Evolutionary conservation across 2,888 invertebrate genomes (phyloP), one percentile per base, ranked within the genome.

Genomic region (Eristalis tenax): DNA sequence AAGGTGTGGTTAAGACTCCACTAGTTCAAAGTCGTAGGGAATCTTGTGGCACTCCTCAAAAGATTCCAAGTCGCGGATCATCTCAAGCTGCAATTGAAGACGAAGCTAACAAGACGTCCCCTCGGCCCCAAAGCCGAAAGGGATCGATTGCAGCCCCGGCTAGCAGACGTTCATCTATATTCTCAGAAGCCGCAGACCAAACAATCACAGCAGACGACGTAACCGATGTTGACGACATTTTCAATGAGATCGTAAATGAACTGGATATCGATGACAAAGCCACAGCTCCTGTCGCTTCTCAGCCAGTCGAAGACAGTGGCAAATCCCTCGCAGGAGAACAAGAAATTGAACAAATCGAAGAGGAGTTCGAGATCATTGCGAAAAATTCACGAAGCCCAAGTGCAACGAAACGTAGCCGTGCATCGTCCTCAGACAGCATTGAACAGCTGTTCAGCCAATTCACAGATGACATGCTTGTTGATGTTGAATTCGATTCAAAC

Each of bases 401-500:
- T 78, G 90, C 88, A 5, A 22, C 11, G 4, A 85, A 82, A n/a
- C 61, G n/a, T 35, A 88, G 75, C 64, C 83, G 91, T 0, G 91
- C 92, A 8, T 91, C 91, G 6, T 92, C 93, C 4, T 91, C 92
- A 73, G 92, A 92, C 28, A 93, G 93, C 79, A 93, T 93, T 64
- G 93, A 93, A 66, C 90, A 92, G 75, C 89, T 93, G 0, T 92
- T 93, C 64, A 91, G 91, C 15, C 88, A 92, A 26, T 91, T 93
- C 32, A 90, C 91, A 2, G 91, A 93, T 89, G 91, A 93, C 79
- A 92, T 93, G 92, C 77, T 93, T 2, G 92, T 91, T 1, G 91
- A 92, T 76, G 92, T 91, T 4, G 92, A 93, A 68, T 92, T 93
- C 61, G 92, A 93, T 88, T 92, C 92, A 11, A 92, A 92, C 76